Percentiles rank a stretch among this genome's conserved stretches.
Conservation (phyloP, 2,888 invertebrate species). For the Saturnia pavonia region DNA sequence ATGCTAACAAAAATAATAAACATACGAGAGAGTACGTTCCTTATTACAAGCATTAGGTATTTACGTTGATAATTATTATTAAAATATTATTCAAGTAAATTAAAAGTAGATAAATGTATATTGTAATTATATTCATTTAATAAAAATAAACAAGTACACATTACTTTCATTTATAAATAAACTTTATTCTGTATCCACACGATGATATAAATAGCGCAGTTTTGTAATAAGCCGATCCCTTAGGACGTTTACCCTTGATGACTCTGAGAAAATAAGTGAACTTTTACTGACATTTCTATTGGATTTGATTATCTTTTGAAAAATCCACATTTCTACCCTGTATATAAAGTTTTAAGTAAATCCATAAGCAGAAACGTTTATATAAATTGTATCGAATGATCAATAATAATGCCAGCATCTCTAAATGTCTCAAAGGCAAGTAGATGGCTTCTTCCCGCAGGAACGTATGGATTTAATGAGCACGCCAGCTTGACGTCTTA, state of each 20-base stretch:
- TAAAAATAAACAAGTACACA: background rate
- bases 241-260: background rate
- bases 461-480: too few species aligned
- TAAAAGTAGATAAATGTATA: background rate
- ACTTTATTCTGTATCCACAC: background rate
- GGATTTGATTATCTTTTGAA: too few species aligned
- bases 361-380: too few species aligned
- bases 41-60: slow-evolving; percentile 31
- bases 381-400: too few species aligned
- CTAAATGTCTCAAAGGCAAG: too few species aligned
- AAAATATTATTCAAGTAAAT: background rate
- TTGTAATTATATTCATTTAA: background rate
- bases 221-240: background rate
- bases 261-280: background rate
- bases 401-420: too few species aligned
- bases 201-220: too few species aligned
- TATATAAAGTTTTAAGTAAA: too few species aligned
- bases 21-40: slow-evolving; percentile 40
- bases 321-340: too few species aligned
- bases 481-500: too few species aligned
- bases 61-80: background rate
- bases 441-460: too few species aligned
- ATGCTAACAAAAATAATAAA: slow-evolving; percentile 47
- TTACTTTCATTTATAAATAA: background rate
- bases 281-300: too few species aligned